Percentiles rank a stretch among this genome's conserved stretches.
Conservation (phyloP, 2,888 invertebrate species). For the Lasioglossum marginatum region DNA sequence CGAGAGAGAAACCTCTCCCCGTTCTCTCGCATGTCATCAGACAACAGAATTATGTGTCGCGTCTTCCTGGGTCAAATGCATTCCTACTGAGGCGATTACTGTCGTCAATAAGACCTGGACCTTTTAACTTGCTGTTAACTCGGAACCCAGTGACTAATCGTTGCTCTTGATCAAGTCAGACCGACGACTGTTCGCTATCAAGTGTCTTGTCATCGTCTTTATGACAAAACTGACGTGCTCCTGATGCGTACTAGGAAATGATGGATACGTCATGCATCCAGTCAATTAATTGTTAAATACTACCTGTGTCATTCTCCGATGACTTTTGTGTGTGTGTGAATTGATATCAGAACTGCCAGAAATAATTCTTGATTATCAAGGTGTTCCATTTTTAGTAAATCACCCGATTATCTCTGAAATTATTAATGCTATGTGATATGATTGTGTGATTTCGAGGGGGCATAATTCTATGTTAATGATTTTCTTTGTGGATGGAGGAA, state of each 20-base stretch:
- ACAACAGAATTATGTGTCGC: conserved; percentile 60
- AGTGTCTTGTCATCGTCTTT: conserved; percentile 44
- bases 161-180: conserved; percentile 56
- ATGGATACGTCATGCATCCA: not conserved
- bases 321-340: too few relatives aligned
- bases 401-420: too few relatives aligned
- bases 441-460: too few relatives aligned
- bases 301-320: not conserved
- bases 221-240: conserved; percentile 28
- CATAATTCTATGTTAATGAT: too few relatives aligned
- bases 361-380: too few relatives aligned
- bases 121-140: conserved; percentile 60
- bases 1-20: not conserved
- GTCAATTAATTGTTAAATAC: not conserved
- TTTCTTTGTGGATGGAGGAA: too few relatives aligned
- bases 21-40: conserved; percentile 19
- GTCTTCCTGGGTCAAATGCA: conserved; percentile 70
- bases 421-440: too few relatives aligned
- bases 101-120: conserved; percentile 62
- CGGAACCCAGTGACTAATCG: conserved; percentile 66
- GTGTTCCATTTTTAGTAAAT: too few relatives aligned
- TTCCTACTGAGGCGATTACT: conserved; percentile 61
- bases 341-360: too few relatives aligned
- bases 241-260: not conserved
- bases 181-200: conserved; percentile 48